Evolutionary conservation across 2,888 invertebrate genomes (phyloP).

Genomic region (Encarsia formosa): DNA sequence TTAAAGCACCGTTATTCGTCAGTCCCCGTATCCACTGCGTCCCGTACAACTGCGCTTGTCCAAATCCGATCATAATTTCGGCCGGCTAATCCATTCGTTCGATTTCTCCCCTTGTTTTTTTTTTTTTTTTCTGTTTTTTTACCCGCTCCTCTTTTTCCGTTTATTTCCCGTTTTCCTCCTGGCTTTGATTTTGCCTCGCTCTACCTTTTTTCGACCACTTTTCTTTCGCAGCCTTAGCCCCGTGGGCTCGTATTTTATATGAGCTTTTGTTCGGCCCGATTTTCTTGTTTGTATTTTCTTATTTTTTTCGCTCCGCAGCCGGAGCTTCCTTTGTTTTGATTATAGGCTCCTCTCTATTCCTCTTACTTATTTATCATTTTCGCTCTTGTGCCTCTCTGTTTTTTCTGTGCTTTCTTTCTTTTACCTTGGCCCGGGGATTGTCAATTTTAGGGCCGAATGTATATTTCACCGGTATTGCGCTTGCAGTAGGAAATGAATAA

Average conservation of each 20-base stretch:
- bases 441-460: no score
- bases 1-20: conserved; percentile 18
- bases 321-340: no score
- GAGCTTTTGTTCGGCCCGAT: neutral
- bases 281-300: neutral
- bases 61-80: conserved; percentile 50
- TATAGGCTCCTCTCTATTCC: no score
- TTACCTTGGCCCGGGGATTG: no score
- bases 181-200: conserved; percentile 16
- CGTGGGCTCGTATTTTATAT: conserved; percentile 1
- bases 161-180: conserved; percentile 6
- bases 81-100: conserved; percentile 50
- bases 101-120: no score
- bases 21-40: neutral
- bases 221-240: neutral
- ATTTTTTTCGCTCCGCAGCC: neutral
- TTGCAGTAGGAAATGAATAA: no score
- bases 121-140: neutral
- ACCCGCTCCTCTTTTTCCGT: neutral
- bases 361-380: no score
- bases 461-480: no score
- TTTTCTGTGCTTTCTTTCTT: no score
- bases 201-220: neutral
- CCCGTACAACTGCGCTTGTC: conserved; percentile 12
- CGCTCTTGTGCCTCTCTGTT: no score